phyloP scores from a whole-genome alignment of 2,888 invertebrate species.

The Hypomecis punctinalis region DNA sequence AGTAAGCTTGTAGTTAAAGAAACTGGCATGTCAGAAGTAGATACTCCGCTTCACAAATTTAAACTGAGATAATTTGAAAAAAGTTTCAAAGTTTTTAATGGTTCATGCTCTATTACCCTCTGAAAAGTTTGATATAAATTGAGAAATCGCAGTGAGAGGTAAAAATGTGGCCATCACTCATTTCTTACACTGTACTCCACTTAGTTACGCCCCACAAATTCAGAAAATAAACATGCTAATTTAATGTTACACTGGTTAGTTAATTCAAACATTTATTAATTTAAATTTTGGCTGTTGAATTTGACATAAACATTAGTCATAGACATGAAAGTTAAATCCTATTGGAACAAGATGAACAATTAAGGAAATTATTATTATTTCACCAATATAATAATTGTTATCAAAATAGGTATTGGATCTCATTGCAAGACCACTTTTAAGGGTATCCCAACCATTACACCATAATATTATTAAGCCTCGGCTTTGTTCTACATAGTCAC shows the following conservation, averaged over 20 bases:
- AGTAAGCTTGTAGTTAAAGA: constrained; percentile 26
- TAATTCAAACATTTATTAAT: not conserved
- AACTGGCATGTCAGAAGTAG: constrained; percentile 37
- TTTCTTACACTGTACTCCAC: constrained; percentile 44
- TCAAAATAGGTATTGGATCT: too few species aligned
- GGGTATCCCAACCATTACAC: too few species aligned
- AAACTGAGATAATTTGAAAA: constrained; percentile 15
- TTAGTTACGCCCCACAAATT: constrained; percentile 40
- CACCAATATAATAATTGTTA: too few species aligned
- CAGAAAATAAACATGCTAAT: constrained; percentile 30
- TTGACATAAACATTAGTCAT: not conserved
- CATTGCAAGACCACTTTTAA: too few species aligned
- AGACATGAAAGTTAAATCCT: too few species aligned
- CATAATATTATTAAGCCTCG: too few species aligned
- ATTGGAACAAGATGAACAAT: too few species aligned
- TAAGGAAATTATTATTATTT: too few species aligned
- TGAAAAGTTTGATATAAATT: constrained; percentile 62
- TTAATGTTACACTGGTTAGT: constrained; percentile 10
- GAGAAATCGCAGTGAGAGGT: constrained; percentile 66
- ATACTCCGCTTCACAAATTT: constrained; percentile 9
- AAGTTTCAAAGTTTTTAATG: constrained; percentile 34
- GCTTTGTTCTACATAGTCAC: too few species aligned
- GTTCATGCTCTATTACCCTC: constrained; percentile 68
- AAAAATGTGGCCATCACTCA: constrained; percentile 51
- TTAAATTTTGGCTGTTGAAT: not conserved